These are phyloP conservation scores for Lepidurus packardi DNA, from an alignment of 1,140 invertebrate genomes.

Conservation along the genomic window DNA sequence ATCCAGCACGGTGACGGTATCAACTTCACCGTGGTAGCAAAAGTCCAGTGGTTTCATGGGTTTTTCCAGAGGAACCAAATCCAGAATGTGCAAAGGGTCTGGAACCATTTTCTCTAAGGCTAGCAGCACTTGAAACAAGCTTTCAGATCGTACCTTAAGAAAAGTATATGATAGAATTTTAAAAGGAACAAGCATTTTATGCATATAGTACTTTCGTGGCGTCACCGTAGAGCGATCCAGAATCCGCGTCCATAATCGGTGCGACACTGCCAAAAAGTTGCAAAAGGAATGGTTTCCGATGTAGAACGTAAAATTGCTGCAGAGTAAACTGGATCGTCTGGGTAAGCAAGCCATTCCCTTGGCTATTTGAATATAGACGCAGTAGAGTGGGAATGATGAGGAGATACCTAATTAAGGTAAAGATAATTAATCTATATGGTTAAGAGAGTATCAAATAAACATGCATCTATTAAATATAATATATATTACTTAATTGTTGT, in stretches of 20 bases:
- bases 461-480: constrained; percentile 31
- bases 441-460: no score
- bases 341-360: constrained; percentile 86
- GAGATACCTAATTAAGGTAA: constrained; percentile 64
- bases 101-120: constrained; percentile 86
- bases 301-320: constrained; percentile 97
- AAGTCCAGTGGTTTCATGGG: constrained; percentile 95
- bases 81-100: constrained; percentile 90
- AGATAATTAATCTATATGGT: not conserved
- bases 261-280: constrained; percentile 99
- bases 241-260: constrained; percentile 89
- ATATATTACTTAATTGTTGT: constrained; percentile 12
- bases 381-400: constrained; percentile 95
- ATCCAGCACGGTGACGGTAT: constrained; percentile 87
- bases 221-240: constrained; percentile 74
- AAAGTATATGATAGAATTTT: not conserved
- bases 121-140: constrained; percentile 82
- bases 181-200: not conserved
- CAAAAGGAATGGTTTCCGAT: constrained; percentile 95
- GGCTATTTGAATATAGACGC: constrained; percentile 94
- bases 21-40: constrained; percentile 92
- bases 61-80: constrained; percentile 91
- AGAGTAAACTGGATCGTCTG: constrained; percentile 95
- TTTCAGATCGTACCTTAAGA: constrained; percentile 75
- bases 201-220: constrained; percentile 68